Evolutionary conservation across 2,888 invertebrate genomes (phyloP), one percentile per base, ranked within the genome.

Genomic region (Apamea crenata): DNA sequence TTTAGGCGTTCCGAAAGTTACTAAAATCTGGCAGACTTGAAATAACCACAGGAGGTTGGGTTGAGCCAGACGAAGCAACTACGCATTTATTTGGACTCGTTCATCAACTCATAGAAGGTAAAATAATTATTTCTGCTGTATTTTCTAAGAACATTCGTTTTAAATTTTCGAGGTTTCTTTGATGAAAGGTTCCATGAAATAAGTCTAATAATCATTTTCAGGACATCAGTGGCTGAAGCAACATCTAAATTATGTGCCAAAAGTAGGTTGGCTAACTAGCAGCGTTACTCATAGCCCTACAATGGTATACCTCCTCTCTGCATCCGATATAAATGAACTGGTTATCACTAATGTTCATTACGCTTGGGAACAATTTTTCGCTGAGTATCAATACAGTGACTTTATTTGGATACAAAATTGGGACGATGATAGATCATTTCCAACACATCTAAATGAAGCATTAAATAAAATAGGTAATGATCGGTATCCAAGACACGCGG

Each of bases 201-300:
- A 66, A 36, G 4, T 61, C 25, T 68, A 16, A 61, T 82, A 3
- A 61, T 82, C 3, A 40, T 82, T 97, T 96, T 21, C 96, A 98
- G 99, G 99, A 85, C 99, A 99, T 92, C 99, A 99, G 91, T 99
- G 99, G 99, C 93, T 99, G 18, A 98, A 98, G 91, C 97, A 98
- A 77, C 98, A 99, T 94, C 95, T 99, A 63, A 98, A 98, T 88
- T 98, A 98, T 50, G 97, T 97, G n/a, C 99, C 99, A 1, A 97
- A 97, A 90, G 95, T 97, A 3, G 98, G 98, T 53, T 99, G 99
- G 99, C 98, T 99, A 0, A 99, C 99, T 10, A 99, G 99, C 94
- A 99, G 99, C 0, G 99, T 99, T 90, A 99, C 99, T 0, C 99
- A 99, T 93, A 99, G 99, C 25, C 98, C 99, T 21, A 99, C 99